Percentiles rank a stretch among this genome's conserved stretches.
Conservation (phyloP, 2,888 invertebrate genomes). For the Drosophila borborema region DNA sequence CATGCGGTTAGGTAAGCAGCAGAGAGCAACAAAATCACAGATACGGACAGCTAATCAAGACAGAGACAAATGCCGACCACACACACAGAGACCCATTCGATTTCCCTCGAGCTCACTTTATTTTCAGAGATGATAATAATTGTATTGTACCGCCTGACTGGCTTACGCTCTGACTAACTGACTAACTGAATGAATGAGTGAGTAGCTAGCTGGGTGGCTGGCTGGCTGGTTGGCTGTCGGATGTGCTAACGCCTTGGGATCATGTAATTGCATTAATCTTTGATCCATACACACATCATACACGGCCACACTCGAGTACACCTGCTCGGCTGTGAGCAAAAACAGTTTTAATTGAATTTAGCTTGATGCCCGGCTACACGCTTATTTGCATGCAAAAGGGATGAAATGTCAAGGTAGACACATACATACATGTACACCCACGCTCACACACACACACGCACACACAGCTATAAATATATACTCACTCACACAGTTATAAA, state of each 20-base stretch:
- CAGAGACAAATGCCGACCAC: conserved; percentile 1
- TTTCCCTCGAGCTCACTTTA: conserved; percentile 70
- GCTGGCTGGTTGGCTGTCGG: conserved; percentile 1
- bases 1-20: conserved; percentile 30
- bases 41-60: neutral
- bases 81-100: conserved; percentile 18
- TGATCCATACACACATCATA: conserved; percentile 26
- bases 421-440: neutral
- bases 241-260: conserved; percentile 50
- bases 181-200: conserved; percentile 2
- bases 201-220: neutral
- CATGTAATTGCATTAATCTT: conserved; percentile 69
- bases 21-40: conserved; percentile 7
- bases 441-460: neutral
- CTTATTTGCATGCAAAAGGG: conserved; percentile 57
- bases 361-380: conserved; percentile 24
- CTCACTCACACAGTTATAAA: conserved; percentile 28
- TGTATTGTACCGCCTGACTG: conserved; percentile 61
- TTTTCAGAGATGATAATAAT: conserved; percentile 64
- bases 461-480: neutral
- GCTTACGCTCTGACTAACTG: conserved; percentile 4
- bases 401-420: conserved; percentile 21
- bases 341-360: conserved; percentile 71
- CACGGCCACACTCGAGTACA: conserved; percentile 10
- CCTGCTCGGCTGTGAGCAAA: conserved; percentile 10